Percentiles rank a stretch among this genome's conserved stretches.
These are phyloP conservation scores for Parotia lawesii DNA, from an alignment of 2,113 vertebrate species.

Conservation along the genomic window DNA sequence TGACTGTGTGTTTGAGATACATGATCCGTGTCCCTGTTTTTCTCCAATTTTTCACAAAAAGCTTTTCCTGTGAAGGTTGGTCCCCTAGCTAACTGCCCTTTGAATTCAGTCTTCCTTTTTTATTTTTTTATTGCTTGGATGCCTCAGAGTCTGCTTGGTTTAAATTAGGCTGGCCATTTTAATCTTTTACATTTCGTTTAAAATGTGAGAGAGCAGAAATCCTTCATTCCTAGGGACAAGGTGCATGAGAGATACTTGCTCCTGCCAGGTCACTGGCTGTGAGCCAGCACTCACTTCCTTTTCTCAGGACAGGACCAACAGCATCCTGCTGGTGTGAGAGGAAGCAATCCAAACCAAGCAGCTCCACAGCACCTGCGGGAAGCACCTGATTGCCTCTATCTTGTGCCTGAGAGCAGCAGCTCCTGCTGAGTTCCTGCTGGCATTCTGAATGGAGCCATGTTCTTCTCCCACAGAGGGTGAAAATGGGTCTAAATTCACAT, in stretches of 20 bases:
- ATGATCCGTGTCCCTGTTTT: background rate
- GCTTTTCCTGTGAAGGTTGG: background rate
- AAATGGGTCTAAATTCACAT: constrained; percentile 2
- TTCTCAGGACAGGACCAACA: background rate
- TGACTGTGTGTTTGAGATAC: background rate
- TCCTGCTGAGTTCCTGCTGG: background rate
- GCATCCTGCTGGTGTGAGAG: background rate
- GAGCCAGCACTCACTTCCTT: background rate
- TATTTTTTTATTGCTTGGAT: background rate
- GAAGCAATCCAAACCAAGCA: background rate
- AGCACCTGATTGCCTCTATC: background rate
- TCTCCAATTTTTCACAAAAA: background rate
- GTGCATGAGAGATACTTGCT: background rate
- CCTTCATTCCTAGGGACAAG: background rate
- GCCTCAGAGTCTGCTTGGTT: background rate
- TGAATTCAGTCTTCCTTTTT: background rate
- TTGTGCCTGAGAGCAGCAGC: background rate
- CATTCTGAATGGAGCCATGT: background rate
- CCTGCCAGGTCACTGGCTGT: background rate
- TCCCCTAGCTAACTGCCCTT: background rate
- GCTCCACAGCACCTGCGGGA: background rate
- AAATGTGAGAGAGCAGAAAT: background rate
- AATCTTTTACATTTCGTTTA: background rate
- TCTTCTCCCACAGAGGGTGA: background rate
- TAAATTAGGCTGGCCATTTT: background rate